phyloP scores from a whole-genome alignment of 2,797 vertebrate species.

The Cossypha niveicapilla region DNA sequence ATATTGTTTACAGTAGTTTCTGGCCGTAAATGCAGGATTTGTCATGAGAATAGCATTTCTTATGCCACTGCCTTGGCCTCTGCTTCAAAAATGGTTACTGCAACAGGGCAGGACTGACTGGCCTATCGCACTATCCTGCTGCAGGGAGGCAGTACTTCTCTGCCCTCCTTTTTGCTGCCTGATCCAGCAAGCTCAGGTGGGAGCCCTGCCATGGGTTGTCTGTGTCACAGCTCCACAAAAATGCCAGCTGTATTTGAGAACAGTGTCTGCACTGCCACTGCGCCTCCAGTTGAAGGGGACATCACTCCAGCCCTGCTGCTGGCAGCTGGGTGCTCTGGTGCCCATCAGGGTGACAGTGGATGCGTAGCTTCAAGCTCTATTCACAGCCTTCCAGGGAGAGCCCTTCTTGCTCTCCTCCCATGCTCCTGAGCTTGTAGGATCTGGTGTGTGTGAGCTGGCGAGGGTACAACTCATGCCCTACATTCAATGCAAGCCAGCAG shows the following conservation, averaged over 20 bases:
- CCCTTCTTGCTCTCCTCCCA: neutral
- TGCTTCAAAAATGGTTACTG: neutral
- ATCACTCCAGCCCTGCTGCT: accelerated
- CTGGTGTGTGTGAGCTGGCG: accelerated
- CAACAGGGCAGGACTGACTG: neutral
- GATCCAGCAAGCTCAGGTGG: accelerated
- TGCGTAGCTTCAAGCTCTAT: neutral
- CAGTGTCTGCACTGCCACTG: neutral
- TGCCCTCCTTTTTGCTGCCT: neutral
- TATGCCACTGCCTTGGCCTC: neutral
- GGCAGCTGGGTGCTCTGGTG: neutral
- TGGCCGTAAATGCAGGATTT: neutral
- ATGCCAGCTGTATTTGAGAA: neutral
- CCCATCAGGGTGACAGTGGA: neutral
- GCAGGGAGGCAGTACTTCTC: neutral
- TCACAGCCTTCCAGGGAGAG: neutral
- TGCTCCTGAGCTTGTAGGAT: neutral
- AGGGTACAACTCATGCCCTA: neutral
- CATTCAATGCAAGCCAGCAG: accelerated
- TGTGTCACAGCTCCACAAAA: neutral
- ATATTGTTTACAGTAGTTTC: neutral
- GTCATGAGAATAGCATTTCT: neutral
- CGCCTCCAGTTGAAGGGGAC: no score
- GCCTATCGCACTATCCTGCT: accelerated
- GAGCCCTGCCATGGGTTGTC: neutral